phyloP scores from a whole-genome alignment of 2,797 vertebrate species.

The Sebastes kiyomatsui region DNA sequence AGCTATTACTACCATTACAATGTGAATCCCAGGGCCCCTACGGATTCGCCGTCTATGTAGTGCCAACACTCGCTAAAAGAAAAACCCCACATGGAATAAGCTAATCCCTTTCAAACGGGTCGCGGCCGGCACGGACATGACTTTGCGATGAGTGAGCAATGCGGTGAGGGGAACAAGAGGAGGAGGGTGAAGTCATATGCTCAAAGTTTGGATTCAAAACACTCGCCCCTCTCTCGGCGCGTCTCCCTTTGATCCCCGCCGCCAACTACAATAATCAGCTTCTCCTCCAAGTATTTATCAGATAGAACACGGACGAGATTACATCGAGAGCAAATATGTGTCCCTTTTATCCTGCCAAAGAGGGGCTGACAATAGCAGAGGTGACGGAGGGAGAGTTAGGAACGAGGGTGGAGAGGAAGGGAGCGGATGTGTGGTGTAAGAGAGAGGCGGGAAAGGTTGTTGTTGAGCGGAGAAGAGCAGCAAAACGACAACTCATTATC shows the following conservation, averaged over 20 bases:
- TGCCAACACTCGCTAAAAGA: conserved; percentile 76
- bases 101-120: conserved; percentile 78
- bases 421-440: conserved; percentile 54
- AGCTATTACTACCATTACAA: conserved; percentile 80
- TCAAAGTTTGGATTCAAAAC: conserved; percentile 81
- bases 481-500: conserved; percentile 81
- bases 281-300: conserved; percentile 78
- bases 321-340: conserved; percentile 79
- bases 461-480: conserved; percentile 62
- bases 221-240: conserved; percentile 49
- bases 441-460: conserved; percentile 58
- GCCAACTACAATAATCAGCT: conserved; percentile 79
- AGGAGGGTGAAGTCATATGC: conserved; percentile 70
- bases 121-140: conserved; percentile 76
- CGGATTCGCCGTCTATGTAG: conserved; percentile 73
- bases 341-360: conserved; percentile 80
- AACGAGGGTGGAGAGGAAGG: conserved; percentile 55
- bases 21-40: conserved; percentile 74
- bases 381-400: conserved; percentile 61
- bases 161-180: conserved; percentile 2
- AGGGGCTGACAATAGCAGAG: conserved; percentile 74
- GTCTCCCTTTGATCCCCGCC: conserved; percentile 72
- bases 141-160: conserved; percentile 69
- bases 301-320: conserved; percentile 75
- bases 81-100: conserved; percentile 76